phyloP scores from a whole-genome alignment of 1,140 invertebrate genomes.

The Calephelis virginiensis region DNA sequence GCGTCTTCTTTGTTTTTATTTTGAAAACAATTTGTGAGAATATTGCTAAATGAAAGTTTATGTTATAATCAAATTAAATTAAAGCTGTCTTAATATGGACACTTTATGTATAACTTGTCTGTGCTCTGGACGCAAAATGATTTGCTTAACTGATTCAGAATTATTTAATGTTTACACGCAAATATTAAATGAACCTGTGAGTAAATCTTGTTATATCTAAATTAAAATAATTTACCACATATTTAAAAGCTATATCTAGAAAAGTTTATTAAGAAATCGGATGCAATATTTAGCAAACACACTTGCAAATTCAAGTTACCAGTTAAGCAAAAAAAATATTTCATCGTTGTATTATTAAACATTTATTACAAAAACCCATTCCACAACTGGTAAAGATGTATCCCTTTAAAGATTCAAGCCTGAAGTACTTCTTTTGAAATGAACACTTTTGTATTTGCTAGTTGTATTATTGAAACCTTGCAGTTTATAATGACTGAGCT shows the following conservation, averaged over 20 bases:
- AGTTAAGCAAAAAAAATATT: too few species aligned
- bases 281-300: too few species aligned
- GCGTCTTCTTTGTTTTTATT: constrained; percentile 2
- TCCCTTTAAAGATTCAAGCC: too few species aligned
- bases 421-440: too few species aligned
- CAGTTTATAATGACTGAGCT: too few species aligned
- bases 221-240: not conserved
- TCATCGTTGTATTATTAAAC: too few species aligned
- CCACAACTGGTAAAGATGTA: too few species aligned
- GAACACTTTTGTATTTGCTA: too few species aligned
- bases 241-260: constrained; percentile 6
- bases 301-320: too few species aligned
- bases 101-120: constrained; percentile 53
- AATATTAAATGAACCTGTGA: constrained; percentile 46
- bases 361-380: too few species aligned
- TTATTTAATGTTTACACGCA: constrained; percentile 45
- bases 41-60: not conserved
- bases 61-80: not conserved
- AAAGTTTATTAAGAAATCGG: too few species aligned
- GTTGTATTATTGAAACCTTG: too few species aligned
- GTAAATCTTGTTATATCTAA: not conserved
- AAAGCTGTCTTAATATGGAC: constrained; percentile 38
- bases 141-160: constrained; percentile 42
- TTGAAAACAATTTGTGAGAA: not conserved
- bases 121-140: constrained; percentile 46